These are phyloP conservation scores for Leptarthrus brevirostris DNA, from an alignment of 2,888 invertebrate species.

Conservation along the genomic window DNA sequence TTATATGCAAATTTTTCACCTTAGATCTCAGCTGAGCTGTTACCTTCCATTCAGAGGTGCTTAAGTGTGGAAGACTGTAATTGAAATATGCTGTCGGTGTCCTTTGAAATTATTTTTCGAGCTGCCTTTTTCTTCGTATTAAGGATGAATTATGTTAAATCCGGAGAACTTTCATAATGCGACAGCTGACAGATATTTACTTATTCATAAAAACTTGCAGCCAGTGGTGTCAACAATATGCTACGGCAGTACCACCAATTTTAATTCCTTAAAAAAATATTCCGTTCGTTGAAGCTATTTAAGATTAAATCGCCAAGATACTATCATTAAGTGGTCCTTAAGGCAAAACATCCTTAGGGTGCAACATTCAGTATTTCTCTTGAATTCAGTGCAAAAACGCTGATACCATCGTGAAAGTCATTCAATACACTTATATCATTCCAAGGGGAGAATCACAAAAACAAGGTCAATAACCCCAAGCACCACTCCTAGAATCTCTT, in stretches of 20 bases:
- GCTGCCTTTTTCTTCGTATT: not conserved
- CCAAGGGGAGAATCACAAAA: not conserved
- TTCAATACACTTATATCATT: not conserved
- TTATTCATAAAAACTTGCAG: not conserved
- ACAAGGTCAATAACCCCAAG: not conserved
- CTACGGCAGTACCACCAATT: no score
- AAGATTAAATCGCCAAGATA: not conserved
- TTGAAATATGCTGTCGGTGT: constrained; percentile 42
- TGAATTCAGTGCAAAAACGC: not conserved
- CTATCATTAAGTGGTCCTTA: not conserved
- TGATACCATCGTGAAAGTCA: not conserved
- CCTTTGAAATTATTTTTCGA: constrained; percentile 44
- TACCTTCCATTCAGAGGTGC: constrained; percentile 37
- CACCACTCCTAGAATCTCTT: not conserved
- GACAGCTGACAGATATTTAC: constrained; percentile 11
- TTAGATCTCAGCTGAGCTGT: constrained; percentile 47
- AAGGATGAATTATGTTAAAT: constrained; percentile 15
- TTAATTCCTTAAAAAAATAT: not conserved
- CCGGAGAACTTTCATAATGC: constrained; percentile 16
- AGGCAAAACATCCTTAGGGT: not conserved
- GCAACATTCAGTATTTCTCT: not conserved
- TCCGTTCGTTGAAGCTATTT: not conserved
- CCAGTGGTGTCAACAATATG: no score
- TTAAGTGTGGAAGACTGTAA: constrained; percentile 28
- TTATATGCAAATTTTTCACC: constrained; percentile 50